These are phyloP conservation scores for Macropus fuliginosus DNA, from an alignment of 2,797 vertebrate species.

Conservation along the genomic window DNA sequence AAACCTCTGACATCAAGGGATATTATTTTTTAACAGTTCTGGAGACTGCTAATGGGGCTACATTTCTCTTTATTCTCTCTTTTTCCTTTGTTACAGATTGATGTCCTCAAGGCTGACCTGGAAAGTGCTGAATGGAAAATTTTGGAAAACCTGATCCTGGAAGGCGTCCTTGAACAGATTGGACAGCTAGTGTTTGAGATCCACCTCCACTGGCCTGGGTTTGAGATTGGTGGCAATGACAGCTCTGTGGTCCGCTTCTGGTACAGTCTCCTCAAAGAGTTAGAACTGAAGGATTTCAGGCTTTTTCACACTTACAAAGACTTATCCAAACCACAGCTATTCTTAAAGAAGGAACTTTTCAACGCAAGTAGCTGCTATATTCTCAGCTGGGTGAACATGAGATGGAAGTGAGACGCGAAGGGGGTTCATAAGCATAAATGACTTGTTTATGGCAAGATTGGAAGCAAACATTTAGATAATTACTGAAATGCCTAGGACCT, in stretches of 20 bases:
- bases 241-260: constrained; percentile 94
- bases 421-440: not conserved
- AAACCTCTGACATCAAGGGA: not conserved
- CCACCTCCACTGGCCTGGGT: constrained; percentile 97
- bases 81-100: constrained; percentile 88
- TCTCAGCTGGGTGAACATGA: constrained; percentile 95
- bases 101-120: constrained; percentile 95
- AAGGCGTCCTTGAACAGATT: constrained; percentile 92
- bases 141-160: constrained; percentile 95
- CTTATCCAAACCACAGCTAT: constrained; percentile 89
- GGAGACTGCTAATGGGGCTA: constrained; percentile 21
- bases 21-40: constrained; percentile 18
- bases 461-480: not conserved
- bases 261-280: constrained; percentile 96
- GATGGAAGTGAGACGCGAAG: constrained; percentile 84
- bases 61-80: not conserved
- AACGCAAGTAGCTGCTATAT: constrained; percentile 94
- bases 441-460: not conserved
- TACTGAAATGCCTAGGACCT: not conserved
- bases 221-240: constrained; percentile 94
- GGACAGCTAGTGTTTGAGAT: constrained; percentile 94
- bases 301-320: constrained; percentile 93
- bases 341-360: constrained; percentile 92
- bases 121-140: constrained; percentile 99
- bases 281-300: constrained; percentile 91